Base-by-base conservation (phyloP, 64 coral and sea anemone genomes). In the Montipora capricornis region DNA sequence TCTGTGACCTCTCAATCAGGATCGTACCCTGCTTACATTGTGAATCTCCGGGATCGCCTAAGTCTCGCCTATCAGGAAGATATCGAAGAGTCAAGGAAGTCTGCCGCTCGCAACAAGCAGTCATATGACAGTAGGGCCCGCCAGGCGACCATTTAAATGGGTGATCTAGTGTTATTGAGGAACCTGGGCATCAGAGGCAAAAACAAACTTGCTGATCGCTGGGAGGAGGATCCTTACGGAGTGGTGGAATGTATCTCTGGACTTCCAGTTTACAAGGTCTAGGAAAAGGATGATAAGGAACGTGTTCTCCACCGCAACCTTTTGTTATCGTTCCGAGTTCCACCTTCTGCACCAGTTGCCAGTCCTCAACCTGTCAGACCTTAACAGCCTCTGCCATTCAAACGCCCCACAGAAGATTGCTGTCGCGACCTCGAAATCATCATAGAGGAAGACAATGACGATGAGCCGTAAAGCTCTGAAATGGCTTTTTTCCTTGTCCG, bases 21-120 rank as follows among this genome's bases (percentile, higher is more conserved):
- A 59, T 75, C 87, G 6, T 69, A 83, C 22, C 58, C 76, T 20
- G 89, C 87, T 71, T 94, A 89, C 71, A 59, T 76, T 60, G 52
- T 44, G 20, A 82, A 70, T 83, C 57, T 89, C 16, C 78, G 78
- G 7, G 87, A 78, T 62, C 29, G 29, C 29, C 0, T 94, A 4
- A 24, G 74, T 48, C 73, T 89, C 37, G 92, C 78, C 4, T 76
- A 94, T 5, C 13, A 44, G 76, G 16, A 79, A 50, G 45, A 19
- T 44, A 52, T 49, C 4, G 14, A 50, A 50, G 16, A 79, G 48
- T 57, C 73, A 77, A 46, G 22, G 87, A 60, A 77, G 60, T 76
- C 70, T n/a, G 50, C 87, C 12, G n/a, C 37, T 76, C 73, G 71
- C 9, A 89, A 89, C 73, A 89, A 89, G 10, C 5, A 37, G 52